phyloP scores from a whole-genome alignment of 2,113 vertebrate species.

The Leiothrix lutea region DNA sequence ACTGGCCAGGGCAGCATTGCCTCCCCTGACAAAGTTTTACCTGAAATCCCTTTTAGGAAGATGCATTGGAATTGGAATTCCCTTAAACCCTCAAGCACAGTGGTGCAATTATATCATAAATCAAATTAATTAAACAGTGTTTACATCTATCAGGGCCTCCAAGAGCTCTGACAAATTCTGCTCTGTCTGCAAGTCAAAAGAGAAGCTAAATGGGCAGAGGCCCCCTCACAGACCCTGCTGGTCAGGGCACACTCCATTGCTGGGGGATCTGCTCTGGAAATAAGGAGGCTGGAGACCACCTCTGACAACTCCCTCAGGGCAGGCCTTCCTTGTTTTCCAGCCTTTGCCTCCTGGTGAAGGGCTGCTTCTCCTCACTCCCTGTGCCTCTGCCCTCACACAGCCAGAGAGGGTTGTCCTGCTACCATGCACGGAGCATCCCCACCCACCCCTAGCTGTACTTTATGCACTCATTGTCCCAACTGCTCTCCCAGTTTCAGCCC shows the following conservation, averaged over 20 bases:
- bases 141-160: neutral
- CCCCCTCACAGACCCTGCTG: neutral
- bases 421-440: neutral
- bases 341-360: neutral
- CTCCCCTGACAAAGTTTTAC: neutral
- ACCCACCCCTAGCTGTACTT: no score
- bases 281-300: neutral
- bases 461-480: neutral
- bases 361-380: neutral
- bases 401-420: neutral
- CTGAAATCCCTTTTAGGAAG: neutral
- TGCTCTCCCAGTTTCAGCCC: neutral
- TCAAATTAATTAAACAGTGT: slow-evolving; percentile 40
- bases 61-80: neutral
- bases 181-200: neutral
- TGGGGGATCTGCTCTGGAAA: neutral
- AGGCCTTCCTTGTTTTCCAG: neutral
- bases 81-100: neutral
- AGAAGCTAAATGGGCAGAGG: neutral
- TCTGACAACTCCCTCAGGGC: neutral
- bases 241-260: fast-evolving
- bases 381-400: neutral
- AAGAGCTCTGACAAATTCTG: neutral
- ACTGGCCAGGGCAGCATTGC: neutral
- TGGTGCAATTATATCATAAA: slow-evolving; percentile 34